Percentiles rank a stretch among this genome's conserved stretches.
These are phyloP conservation scores for Plagodis dolabraria DNA, from an alignment of 2,888 invertebrate species.

Conservation along the genomic window DNA sequence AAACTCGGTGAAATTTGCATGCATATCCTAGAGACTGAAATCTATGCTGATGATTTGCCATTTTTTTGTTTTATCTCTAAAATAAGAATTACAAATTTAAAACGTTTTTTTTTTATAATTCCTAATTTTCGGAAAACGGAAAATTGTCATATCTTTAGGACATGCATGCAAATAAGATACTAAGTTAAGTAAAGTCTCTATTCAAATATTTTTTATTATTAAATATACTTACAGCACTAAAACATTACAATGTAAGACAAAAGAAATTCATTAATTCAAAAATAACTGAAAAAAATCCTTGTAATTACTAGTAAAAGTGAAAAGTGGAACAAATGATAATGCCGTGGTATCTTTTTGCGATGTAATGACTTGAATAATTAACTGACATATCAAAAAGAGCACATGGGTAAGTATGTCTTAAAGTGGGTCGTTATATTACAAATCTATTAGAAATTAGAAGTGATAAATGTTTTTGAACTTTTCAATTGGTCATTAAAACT, in stretches of 20 bases:
- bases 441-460: constrained; percentile 1
- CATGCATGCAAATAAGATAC: background rate
- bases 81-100: no score
- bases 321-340: background rate
- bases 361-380: background rate
- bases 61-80: no score
- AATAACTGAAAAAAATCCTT: no score
- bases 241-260: background rate
- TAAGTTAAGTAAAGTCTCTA: background rate
- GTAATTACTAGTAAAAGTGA: no score
- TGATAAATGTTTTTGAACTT: constrained; percentile 24
- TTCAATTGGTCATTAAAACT: constrained; percentile 20
- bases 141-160: no score
- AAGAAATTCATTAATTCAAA: no score
- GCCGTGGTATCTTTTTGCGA: background rate
- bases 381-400: constrained; percentile 1
- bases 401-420: background rate
- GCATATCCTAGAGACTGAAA: no score
- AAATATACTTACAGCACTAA: background rate
- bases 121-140: no score
- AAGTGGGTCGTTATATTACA: no score
- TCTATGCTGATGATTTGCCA: no score
- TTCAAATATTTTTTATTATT: background rate
- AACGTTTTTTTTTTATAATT: no score
- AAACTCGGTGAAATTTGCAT: no score